Conservation (phyloP, 2,113 vertebrate species). For the Myrmecobius fasciatus region DNA sequence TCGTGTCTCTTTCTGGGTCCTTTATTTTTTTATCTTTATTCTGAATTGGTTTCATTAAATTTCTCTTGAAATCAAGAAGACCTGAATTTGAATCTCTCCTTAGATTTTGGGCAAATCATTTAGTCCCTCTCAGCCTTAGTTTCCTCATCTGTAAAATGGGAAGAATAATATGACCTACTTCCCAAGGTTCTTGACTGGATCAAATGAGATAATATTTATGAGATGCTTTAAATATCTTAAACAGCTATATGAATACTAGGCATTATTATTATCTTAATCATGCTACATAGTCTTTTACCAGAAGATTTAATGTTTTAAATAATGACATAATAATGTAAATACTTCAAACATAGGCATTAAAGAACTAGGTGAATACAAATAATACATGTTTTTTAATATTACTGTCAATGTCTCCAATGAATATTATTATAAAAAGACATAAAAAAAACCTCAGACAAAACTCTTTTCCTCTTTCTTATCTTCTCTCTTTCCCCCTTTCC, state of each 20-base stretch:
- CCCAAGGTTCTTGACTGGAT: background rate
- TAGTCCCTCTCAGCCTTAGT: background rate
- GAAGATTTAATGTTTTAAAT: slow-evolving; percentile 50
- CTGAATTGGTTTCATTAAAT: slow-evolving; percentile 1
- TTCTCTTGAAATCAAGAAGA: background rate
- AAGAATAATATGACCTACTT: background rate
- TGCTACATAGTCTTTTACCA: background rate
- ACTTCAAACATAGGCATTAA: background rate
- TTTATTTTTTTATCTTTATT: slow-evolving; percentile 35
- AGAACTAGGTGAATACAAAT: background rate
- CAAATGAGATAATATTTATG: background rate
- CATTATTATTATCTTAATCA: background rate
- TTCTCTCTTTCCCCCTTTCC: background rate
- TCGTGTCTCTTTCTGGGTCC: background rate
- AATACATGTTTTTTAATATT: slow-evolving; percentile 45
- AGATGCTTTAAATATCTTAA: background rate
- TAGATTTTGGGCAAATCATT: background rate
- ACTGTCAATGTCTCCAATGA: slow-evolving; percentile 9
- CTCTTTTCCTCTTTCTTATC: background rate
- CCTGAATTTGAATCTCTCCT: background rate
- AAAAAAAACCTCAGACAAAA: background rate
- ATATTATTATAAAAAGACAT: slow-evolving; percentile 42
- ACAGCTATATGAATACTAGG: background rate
- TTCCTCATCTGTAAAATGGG: background rate
- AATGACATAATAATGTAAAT: slow-evolving; percentile 37